A percentile compares a stretch with the other conserved stretches of the same genome.
These are phyloP conservation scores for Acanthurus lineatus DNA, from an alignment of 2,797 vertebrate genomes.

Conservation along the genomic window DNA sequence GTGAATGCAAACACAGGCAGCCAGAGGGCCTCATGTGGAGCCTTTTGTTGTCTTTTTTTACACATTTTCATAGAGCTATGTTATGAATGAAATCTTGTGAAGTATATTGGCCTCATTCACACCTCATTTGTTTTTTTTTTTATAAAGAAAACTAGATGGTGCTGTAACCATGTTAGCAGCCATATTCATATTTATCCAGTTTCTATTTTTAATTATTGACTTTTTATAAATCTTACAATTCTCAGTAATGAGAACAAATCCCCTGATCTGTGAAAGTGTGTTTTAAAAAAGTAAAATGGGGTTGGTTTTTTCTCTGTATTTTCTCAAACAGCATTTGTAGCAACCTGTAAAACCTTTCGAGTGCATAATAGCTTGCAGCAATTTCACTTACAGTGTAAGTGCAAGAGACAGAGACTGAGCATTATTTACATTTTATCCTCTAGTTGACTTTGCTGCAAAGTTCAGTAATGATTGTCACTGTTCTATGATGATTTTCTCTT, in stretches of 20 bases:
- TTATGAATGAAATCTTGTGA: slow-evolving; percentile 10
- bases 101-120: slow-evolving; percentile 20
- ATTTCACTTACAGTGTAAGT: neutral
- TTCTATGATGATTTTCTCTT: slow-evolving; percentile 23
- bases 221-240: slow-evolving; percentile 9
- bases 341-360: slow-evolving; percentile 2
- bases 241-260: slow-evolving; percentile 3
- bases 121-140: slow-evolving; percentile 8
- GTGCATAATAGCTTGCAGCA: neutral
- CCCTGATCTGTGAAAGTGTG: slow-evolving; percentile 16
- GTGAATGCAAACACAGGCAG: neutral
- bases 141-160: neutral
- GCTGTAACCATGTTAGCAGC: neutral
- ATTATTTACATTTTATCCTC: slow-evolving; percentile 11
- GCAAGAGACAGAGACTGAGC: slow-evolving; percentile 1
- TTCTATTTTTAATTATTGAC: slow-evolving; percentile 6
- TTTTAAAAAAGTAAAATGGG: slow-evolving; percentile 7
- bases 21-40: neutral
- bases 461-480: too few relatives aligned
- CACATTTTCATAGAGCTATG: neutral
- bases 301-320: slow-evolving; percentile 11
- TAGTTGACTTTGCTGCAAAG: slow-evolving; percentile 17
- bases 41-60: slow-evolving; percentile 4
- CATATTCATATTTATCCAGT: neutral
- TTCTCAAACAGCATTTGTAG: slow-evolving; percentile 8